Conservation (phyloP, 2,888 invertebrate species). For the Schizaphis graminum region DNA sequence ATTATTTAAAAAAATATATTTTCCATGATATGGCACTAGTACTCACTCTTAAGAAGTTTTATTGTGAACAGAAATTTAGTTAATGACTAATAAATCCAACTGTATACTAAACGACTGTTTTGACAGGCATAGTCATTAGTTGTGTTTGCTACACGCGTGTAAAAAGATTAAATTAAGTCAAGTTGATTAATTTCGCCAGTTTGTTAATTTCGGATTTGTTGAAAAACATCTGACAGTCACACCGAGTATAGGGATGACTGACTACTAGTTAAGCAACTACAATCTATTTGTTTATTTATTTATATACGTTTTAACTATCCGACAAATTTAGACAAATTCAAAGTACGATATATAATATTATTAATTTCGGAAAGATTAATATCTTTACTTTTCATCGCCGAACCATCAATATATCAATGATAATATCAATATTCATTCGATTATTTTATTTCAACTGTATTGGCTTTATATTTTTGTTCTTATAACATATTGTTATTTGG, state of each 20-base stretch:
- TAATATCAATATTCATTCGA: neutral
- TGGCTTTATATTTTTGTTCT: neutral
- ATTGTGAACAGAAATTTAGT: slow-evolving; percentile 15
- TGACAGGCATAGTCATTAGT: slow-evolving; percentile 37
- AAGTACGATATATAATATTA: neutral
- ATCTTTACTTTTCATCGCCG: neutral
- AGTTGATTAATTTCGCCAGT: slow-evolving; percentile 18
- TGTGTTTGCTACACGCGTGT: neutral
- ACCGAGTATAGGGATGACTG: neutral
- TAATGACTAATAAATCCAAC: slow-evolving; percentile 33
- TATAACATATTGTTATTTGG: neutral
- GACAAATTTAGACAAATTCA: neutral
- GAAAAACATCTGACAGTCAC: neutral
- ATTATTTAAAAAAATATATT: neutral
- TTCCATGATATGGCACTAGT: neutral
- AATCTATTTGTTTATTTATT: neutral
- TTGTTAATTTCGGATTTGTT: slow-evolving; percentile 20
- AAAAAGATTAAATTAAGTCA: slow-evolving; percentile 28
- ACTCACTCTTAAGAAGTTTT: neutral
- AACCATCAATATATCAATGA: neutral
- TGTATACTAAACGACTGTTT: neutral
- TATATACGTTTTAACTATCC: neutral
- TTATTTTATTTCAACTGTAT: neutral
- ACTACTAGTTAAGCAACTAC: neutral
- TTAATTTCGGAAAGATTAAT: neutral